A percentile compares a stretch with the other conserved stretches of the same genome.
Evolutionary conservation across 2,888 invertebrate species (phyloP).

Genomic region (Molanna angustata): DNA sequence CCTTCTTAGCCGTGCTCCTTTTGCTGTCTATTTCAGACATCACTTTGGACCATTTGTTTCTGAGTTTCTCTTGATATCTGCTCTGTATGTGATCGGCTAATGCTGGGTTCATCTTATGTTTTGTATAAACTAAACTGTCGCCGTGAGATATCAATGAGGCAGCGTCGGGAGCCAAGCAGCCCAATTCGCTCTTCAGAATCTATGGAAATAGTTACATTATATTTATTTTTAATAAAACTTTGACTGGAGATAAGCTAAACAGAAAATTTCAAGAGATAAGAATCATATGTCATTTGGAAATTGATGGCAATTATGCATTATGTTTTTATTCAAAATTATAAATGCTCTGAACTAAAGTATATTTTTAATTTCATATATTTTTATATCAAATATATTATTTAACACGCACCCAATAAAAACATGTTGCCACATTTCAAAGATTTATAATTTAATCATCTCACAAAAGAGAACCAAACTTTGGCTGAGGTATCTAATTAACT

Average conservation of each 20-base stretch:
- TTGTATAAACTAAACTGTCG: conserved; percentile 68
- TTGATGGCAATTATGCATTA: too few species aligned
- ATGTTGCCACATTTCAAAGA: too few species aligned
- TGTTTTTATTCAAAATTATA: too few species aligned
- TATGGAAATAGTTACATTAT: conserved; percentile 37
- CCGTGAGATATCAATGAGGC: conserved; percentile 75
- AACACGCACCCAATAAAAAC: too few species aligned
- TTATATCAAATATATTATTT: too few species aligned
- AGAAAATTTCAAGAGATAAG: not conserved
- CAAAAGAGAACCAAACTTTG: too few species aligned
- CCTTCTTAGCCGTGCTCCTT: conserved; percentile 51
- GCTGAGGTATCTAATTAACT: too few species aligned
- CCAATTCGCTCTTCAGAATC: conserved; percentile 63
- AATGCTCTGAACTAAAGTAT: not conserved
- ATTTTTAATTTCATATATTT: too few species aligned
- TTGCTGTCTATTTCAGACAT: conserved; percentile 60
- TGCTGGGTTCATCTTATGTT: conserved; percentile 56
- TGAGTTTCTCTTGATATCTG: conserved; percentile 57
- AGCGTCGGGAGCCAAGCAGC: conserved; percentile 68
- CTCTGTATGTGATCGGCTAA: conserved; percentile 58
- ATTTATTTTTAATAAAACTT: not conserved
- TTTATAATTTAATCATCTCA: too few species aligned
- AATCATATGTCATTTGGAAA: not conserved
- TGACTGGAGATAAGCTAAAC: too few species aligned
- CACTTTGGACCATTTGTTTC: conserved; percentile 63